Base-by-base conservation (phyloP, 2,888 invertebrate species). In the Liposcelis brunnea region DNA sequence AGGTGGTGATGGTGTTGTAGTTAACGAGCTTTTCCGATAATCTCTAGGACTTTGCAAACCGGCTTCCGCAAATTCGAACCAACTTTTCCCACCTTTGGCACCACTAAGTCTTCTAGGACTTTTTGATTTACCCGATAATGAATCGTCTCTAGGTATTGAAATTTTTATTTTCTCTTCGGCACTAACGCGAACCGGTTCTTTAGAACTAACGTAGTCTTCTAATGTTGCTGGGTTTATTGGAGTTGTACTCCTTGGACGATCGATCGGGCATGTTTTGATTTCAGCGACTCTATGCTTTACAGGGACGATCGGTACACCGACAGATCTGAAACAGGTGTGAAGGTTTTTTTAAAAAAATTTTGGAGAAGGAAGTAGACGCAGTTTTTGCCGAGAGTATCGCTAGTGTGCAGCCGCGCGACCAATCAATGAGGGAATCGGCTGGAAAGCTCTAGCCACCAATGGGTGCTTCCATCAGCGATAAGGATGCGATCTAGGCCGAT, bases 261-360 rank as follows among this genome's bases (percentile, higher is more conserved):
- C 81, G 43, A 80, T 75, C 0, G 81, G 77, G 54, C 71, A 78
- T 6, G 77, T 80, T 56, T 72, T 76, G 48, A 74, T 66, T 57
- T 74, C 74, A 15, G 67, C 66, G 42, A 66, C 65, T 42, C 81
- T 69, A 58, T 81, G 77, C 56, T 77, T 77, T 54, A 86, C 75
- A 18, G 89, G 86, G 51, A 87, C 73, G 56, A 89, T 77, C 14
- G 85, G 80, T 52, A 86, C 66, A 19, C 80, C 85, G 49, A 80
- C 74, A 12, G 86, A 79, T 50, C 57, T 56, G 43, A 21, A 48
- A 50, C n/a, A n/a, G 21, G 3, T 16, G 14, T 11, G 6, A 32
- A 46, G 14, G n/a, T 43, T 11, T 16, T 11, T 43, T 36, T 36
- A 11, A 35, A 36, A 43, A 10, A 14, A 1, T 37, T 5, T 14